phyloP scores from a whole-genome alignment of 2,888 invertebrate species.

The Cantharis lateralis region DNA sequence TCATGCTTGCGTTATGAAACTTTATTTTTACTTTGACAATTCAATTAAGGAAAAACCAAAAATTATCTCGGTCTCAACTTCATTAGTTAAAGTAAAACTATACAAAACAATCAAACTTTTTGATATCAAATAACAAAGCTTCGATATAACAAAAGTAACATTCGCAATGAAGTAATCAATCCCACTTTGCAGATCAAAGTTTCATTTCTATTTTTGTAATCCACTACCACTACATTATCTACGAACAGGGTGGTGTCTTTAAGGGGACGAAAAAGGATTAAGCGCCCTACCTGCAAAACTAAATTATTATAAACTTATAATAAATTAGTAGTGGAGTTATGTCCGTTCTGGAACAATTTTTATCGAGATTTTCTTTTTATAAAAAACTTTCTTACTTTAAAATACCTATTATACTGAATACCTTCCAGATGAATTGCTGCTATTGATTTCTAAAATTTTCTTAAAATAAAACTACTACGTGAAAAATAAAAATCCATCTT shows the following conservation, averaged over 20 bases:
- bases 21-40: background rate
- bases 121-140: background rate
- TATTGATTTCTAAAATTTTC: too few species aligned
- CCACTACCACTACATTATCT: background rate
- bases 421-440: too few species aligned
- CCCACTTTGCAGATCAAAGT: slow-evolving; percentile 2
- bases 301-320: too few species aligned
- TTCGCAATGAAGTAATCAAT: slow-evolving; percentile 1
- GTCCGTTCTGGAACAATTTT: too few species aligned
- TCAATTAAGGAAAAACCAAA: background rate
- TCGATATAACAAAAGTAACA: background rate
- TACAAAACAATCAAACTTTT: background rate
- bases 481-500: too few species aligned
- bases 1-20: too few species aligned
- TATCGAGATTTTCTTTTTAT: too few species aligned
- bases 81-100: background rate
- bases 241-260: background rate
- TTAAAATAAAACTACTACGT: too few species aligned
- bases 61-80: background rate
- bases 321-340: too few species aligned
- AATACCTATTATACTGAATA: too few species aligned
- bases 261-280: too few species aligned
- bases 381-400: too few species aligned
- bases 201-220: background rate
- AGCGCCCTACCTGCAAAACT: background rate